phyloP scores from a whole-genome alignment of 2,888 invertebrate species.

The Meloe dianella region DNA sequence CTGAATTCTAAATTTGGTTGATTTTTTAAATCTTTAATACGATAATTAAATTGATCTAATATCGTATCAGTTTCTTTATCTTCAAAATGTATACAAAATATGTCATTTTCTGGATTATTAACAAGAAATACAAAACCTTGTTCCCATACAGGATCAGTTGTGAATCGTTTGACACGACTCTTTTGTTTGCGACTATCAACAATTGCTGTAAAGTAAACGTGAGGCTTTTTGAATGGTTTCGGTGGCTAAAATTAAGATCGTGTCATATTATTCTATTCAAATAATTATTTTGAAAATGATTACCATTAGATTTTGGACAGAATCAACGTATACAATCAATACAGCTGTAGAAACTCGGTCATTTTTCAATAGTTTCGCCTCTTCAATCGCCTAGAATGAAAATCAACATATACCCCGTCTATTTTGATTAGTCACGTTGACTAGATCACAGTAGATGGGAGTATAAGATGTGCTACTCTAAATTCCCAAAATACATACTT shows the following conservation, averaged over 20 bases:
- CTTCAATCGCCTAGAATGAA: constrained; percentile 71
- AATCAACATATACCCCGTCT: constrained; percentile 8
- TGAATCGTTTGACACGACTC: constrained; percentile 74
- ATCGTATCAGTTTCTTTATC: constrained; percentile 78
- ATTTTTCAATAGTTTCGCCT: constrained; percentile 73
- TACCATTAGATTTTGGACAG: constrained; percentile 86
- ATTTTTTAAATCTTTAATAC: constrained; percentile 70
- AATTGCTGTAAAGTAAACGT: constrained; percentile 78
- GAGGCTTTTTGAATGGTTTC: constrained; percentile 72
- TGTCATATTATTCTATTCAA: constrained; percentile 2
- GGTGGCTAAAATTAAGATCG: constrained; percentile 64
- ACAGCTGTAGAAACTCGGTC: constrained; percentile 76
- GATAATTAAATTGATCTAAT: constrained; percentile 73
- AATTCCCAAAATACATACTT: constrained; percentile 62
- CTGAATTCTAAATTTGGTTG: constrained; percentile 73
- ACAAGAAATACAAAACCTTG: constrained; percentile 91
- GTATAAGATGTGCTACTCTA: no score
- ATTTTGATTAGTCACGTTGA: no score
- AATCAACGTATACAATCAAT: constrained; percentile 86
- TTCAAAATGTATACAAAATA: constrained; percentile 78
- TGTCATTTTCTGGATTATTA: constrained; percentile 85
- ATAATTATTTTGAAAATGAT: constrained; percentile 52
- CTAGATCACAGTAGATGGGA: no score
- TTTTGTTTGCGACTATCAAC: constrained; percentile 76
- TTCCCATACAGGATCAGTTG: constrained; percentile 89